Evolutionary conservation across 2,797 vertebrate genomes (phyloP).

Genomic region (Helicolenus hilgendorfi): DNA sequence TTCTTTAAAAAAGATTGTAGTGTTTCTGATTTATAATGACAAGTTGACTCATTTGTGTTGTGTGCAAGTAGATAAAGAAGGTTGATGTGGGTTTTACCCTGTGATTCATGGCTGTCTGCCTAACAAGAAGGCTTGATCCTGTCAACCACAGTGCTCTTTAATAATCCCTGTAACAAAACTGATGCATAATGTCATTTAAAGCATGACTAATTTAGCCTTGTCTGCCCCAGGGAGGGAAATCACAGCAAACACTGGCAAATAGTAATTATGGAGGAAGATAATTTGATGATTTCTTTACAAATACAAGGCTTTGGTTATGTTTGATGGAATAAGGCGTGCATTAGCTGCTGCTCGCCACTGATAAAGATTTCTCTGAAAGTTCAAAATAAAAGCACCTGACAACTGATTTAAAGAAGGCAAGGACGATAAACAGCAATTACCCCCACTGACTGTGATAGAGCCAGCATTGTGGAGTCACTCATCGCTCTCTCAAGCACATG

Average conservation of each 20-base stretch:
- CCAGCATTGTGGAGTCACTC: slow-evolving; percentile 62
- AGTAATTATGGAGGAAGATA: slow-evolving; percentile 59
- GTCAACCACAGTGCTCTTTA: slow-evolving; percentile 68
- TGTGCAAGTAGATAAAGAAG: slow-evolving; percentile 22
- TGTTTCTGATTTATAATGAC: neutral
- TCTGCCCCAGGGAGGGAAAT: slow-evolving; percentile 66
- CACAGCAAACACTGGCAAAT: slow-evolving; percentile 61
- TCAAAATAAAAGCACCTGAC: slow-evolving; percentile 59
- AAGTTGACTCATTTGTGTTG: neutral
- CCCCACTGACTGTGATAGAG: slow-evolving; percentile 42
- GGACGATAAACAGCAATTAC: slow-evolving; percentile 79
- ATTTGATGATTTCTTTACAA: slow-evolving; percentile 50
- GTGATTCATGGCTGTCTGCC: slow-evolving; percentile 64
- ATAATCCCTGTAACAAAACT: slow-evolving; percentile 67
- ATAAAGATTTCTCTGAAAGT: slow-evolving; percentile 37
- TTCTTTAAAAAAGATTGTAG: neutral
- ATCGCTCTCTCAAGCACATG: slow-evolving; percentile 60
- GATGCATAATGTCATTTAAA: slow-evolving; percentile 68
- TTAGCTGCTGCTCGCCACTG: slow-evolving; percentile 20
- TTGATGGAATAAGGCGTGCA: slow-evolving; percentile 47
- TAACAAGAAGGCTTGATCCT: slow-evolving; percentile 69
- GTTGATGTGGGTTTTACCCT: slow-evolving; percentile 60
- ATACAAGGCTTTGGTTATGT: slow-evolving; percentile 32
- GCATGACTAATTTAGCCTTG: slow-evolving; percentile 71
- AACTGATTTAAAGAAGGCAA: slow-evolving; percentile 54